A percentile compares a stretch with the other conserved stretches of the same genome.
Evolutionary conservation across 2,888 invertebrate genomes (phyloP).

Genomic region (Trachelus troglodyta): DNA sequence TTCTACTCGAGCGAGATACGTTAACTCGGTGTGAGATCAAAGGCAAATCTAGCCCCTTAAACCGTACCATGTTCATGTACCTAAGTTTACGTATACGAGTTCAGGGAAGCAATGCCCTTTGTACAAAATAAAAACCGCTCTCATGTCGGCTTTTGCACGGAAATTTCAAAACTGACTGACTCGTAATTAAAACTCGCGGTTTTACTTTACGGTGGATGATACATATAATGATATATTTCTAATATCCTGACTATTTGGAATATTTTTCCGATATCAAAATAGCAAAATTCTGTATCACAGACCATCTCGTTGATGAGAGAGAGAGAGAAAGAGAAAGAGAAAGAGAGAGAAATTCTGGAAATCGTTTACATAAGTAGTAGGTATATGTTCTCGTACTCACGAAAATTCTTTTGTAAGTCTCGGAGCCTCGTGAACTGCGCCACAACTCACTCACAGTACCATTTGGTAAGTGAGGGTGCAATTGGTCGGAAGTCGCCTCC

Average conservation of each 20-base stretch:
- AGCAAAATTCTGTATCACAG: no score
- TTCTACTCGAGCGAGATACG: background rate
- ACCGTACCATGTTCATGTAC: background rate
- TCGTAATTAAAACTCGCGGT: background rate
- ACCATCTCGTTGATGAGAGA: no score
- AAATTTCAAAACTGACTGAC: background rate
- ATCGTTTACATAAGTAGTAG: background rate
- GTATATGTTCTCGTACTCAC: background rate
- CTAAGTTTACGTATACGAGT: background rate
- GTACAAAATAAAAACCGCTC: background rate
- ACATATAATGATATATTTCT: background rate
- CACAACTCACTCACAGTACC: background rate
- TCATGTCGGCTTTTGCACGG: background rate
- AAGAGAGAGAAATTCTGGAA: no score
- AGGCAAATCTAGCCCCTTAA: background rate
- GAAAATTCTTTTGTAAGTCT: background rate
- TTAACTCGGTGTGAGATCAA: background rate
- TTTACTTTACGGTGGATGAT: background rate
- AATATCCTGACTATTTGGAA: background rate
- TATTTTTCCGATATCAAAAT: background rate
- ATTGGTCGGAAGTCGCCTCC: background rate
- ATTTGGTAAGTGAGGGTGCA: background rate
- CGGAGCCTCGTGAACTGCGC: background rate
- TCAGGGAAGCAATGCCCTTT: background rate
- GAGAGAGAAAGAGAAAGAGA: no score